Evolutionary conservation across 2,888 invertebrate genomes (phyloP), one percentile per base, ranked within the genome.

Genomic region (Bombylius discolor): DNA sequence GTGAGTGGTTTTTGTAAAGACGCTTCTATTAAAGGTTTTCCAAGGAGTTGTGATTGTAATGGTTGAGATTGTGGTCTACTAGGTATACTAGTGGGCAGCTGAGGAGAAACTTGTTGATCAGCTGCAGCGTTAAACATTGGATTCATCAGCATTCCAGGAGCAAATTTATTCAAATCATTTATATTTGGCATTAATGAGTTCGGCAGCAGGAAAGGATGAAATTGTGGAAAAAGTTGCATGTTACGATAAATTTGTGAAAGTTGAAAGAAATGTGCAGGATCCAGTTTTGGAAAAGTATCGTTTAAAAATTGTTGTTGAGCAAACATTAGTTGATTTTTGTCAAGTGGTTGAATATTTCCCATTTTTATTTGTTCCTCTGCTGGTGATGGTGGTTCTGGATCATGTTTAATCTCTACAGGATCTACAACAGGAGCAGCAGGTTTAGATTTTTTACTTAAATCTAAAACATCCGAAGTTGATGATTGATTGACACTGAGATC

Each of bases 401-500:
- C 47, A 46, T 9, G 9, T 23, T 55, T 49, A 3, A n/a, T 51
- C 32, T 55, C 51, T 14, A 42, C 5, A 5, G 47, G 50, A 32
- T 54, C 58, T 39, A 60, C 61, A 34, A 42, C 11, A 5, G 47
- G 50, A 32, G 53, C 58, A 39, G 59, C 61, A 5, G 54, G 55
- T 32, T 62, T 64, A 1, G 80, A 82, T 72, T 89, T 90, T 68
- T 87, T 88, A 68, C 89, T 89, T 60, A 92, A 79, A 74, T 92
- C 91, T 49, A 91, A 76, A 5, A 86, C 89, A 70, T 88, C 86
- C 1, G 23, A 23, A 23, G 1, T 23, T 23, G 23, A 23, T 23
- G 23, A 23, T 23, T 23, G 23, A 23, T 23, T 23, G 73, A 85
- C 86, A 55, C 84, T 84, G 34, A 88, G 76, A 71, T 89, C 88